Evolutionary conservation across 2,113 vertebrate species (phyloP), one percentile per base, ranked within the genome.

Genomic region (Clarias gariepinus): DNA sequence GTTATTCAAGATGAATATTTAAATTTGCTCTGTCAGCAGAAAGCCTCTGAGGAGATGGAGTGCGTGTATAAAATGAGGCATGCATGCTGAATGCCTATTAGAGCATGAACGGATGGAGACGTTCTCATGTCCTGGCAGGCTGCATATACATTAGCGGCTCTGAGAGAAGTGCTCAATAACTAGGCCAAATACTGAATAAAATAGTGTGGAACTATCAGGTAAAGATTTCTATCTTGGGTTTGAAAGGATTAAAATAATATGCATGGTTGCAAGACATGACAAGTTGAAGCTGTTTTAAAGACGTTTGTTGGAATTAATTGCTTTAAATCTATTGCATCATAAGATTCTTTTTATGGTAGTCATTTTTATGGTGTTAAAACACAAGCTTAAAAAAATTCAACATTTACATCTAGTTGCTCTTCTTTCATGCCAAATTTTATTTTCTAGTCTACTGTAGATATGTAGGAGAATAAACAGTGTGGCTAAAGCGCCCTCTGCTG

Each of bases 401-500:
- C 9, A n/a, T 69, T 78, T 58, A 9, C 30, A 69, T 41, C 19
- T 7, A 12, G 0, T 79, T 80, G 60, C 15, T 53, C 83, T 36
- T n/a, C 58, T 63, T 4, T 13, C 11, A 36, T n/a, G 53, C 18
- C 11, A 1, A 25, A 28, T 19, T 53, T 21, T 3, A 28, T 53
- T 16, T 69, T 82, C 3, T 33, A 55, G n/a, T 52, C 8, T 58
- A 41, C 18, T 21, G 16, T 7, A 85, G 36, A 61, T 4, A 68
- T 47, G 25, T 63, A 77, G n/a, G 52, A 85, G n/a, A 82, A 55
- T 85, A 85, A 88, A 83, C 85, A 57, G 80, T 84, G 74, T 88
- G 88, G 55, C 41, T 87, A 89, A 88, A 91, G 86, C 92, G 83
- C 92, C 94, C 86, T 91, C 94, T 93, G 53, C 1, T 91, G 94